Percentiles rank a stretch among this genome's conserved stretches.
Conservation (phyloP, 2,888 invertebrate species). For the Drosophila colorata region DNA sequence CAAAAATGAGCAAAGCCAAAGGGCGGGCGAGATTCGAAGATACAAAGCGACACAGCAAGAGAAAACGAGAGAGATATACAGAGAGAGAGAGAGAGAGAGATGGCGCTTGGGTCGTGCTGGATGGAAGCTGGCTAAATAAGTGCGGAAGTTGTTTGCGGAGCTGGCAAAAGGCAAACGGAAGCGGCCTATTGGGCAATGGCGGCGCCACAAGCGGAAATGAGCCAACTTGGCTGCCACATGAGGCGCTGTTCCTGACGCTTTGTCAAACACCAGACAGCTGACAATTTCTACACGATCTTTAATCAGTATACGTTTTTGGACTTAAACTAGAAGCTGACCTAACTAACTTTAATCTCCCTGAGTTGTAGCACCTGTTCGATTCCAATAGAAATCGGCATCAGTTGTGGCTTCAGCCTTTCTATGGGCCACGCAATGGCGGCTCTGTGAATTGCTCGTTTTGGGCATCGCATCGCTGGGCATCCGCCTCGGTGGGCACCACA, state of each 20-base stretch:
- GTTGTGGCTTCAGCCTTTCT: conserved; percentile 41
- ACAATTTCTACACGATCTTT: conserved; percentile 44
- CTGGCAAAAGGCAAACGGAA: conserved; percentile 73
- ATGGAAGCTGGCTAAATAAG: conserved; percentile 59
- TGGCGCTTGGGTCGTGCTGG: background rate
- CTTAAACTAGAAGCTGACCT: conserved; percentile 30
- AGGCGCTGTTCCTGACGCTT: conserved; percentile 46
- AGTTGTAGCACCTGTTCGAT: conserved; percentile 8
- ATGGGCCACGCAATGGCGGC: conserved; percentile 86
- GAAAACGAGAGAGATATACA: conserved; percentile 5
- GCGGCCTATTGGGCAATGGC: conserved; percentile 77
- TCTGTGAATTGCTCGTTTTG: conserved; percentile 86
- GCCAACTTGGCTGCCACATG: conserved; percentile 75
- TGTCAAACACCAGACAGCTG: conserved; percentile 29
- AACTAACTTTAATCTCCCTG: conserved; percentile 46
- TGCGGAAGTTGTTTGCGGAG: conserved; percentile 74
- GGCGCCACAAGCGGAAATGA: conserved; percentile 79
- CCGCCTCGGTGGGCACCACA: conserved; percentile 86
- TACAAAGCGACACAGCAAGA: conserved; percentile 12
- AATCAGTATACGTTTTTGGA: conserved; percentile 23
- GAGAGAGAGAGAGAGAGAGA: conserved; percentile 1
- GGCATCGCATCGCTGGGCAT: conserved; percentile 86
- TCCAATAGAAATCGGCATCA: too few relatives aligned
- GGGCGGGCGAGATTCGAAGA: conserved; percentile 55
- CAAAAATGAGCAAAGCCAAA: conserved; percentile 70